Conservation (phyloP, 2,888 invertebrate genomes). For the Monopis laevigella region DNA sequence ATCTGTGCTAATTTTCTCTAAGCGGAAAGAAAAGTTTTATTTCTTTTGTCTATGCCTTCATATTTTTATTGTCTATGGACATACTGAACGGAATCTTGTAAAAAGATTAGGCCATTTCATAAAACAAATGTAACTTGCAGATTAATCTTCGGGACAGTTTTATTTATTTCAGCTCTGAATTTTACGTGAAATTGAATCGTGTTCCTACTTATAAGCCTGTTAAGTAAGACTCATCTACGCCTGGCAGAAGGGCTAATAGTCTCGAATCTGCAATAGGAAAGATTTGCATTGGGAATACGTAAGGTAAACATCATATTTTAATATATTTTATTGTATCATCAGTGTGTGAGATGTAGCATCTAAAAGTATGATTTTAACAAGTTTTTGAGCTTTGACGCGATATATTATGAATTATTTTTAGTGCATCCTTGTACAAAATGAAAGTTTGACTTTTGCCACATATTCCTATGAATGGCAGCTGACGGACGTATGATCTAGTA, state of each 20-base stretch:
- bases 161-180: slow-evolving; percentile 68
- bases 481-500: slow-evolving; percentile 58
- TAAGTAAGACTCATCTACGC: slow-evolving; percentile 57
- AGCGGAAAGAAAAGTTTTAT: too few species aligned
- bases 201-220: slow-evolving; percentile 51
- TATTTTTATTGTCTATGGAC: slow-evolving; percentile 60
- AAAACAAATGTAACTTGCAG: slow-evolving; percentile 69
- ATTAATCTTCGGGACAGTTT: slow-evolving; percentile 66
- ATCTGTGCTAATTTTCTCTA: not conserved
- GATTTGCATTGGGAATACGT: slow-evolving; percentile 65
- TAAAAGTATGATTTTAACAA: not conserved
- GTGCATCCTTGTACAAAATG: slow-evolving; percentile 66
- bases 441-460: slow-evolving; percentile 69
- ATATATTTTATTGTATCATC: slow-evolving; percentile 55
- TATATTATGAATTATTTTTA: slow-evolving; percentile 64
- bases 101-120: slow-evolving; percentile 69
- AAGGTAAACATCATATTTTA: slow-evolving; percentile 69
- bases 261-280: slow-evolving; percentile 63
- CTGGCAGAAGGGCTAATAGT: slow-evolving; percentile 63
- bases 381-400: slow-evolving; percentile 29
- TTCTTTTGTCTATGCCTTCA: not conserved
- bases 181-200: slow-evolving; percentile 65
- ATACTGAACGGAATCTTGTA: slow-evolving; percentile 68
- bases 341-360: slow-evolving; percentile 33
- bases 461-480: slow-evolving; percentile 67